Percentiles rank a stretch among this genome's conserved stretches.
These are phyloP conservation scores for Zootermopsis nevadensis DNA, from an alignment of 2,888 invertebrate species.

Conservation along the genomic window DNA sequence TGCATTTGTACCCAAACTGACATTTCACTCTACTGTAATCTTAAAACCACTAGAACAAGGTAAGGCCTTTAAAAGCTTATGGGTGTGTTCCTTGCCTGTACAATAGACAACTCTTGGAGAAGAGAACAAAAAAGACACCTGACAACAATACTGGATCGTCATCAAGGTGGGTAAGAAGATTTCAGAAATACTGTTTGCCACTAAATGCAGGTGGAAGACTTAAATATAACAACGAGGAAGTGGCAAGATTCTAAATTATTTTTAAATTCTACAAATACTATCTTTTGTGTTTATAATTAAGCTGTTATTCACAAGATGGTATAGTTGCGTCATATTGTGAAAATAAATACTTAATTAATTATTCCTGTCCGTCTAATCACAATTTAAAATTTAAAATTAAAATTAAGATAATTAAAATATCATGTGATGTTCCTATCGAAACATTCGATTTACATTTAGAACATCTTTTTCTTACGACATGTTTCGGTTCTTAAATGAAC, in stretches of 20 bases:
- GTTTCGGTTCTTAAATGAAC: no score
- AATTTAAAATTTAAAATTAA: no score
- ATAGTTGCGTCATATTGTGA: no score
- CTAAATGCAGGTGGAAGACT: neutral
- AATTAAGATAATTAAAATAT: no score
- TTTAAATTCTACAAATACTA: neutral
- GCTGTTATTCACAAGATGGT: no score
- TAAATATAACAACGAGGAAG: neutral
- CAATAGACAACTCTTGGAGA: neutral
- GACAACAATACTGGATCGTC: neutral
- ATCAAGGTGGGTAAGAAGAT: neutral
- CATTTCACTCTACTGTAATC: neutral
- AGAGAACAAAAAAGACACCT: neutral
- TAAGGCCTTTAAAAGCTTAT: slow-evolving; percentile 7
- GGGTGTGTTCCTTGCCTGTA: neutral
- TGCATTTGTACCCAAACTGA: neutral
- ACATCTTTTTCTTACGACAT: no score
- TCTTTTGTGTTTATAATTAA: neutral
- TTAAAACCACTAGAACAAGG: slow-evolving; percentile 3
- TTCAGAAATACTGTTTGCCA: neutral
- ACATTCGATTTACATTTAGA: no score
- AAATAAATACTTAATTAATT: no score
- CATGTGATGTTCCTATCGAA: no score
- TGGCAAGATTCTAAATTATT: neutral
- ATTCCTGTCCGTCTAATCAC: no score